These are phyloP conservation scores for Alces alces DNA, from an alignment of 2,113 vertebrate species.

Conservation along the genomic window DNA sequence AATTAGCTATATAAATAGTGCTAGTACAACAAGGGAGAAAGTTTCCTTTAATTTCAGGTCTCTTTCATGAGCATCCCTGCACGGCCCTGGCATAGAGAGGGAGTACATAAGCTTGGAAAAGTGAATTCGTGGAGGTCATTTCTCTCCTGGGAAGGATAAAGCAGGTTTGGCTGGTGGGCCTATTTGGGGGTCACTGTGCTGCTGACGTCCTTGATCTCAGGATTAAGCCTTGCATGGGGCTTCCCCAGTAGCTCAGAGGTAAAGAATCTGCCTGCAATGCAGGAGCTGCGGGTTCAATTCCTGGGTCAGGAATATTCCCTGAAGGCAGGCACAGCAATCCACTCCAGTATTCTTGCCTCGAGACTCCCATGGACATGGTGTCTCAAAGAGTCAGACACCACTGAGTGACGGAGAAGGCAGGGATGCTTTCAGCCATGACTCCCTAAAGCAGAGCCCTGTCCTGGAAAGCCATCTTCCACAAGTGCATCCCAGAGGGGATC, in stretches of 20 bases:
- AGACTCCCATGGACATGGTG: not conserved
- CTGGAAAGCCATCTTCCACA: not conserved
- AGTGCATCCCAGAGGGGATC: not conserved
- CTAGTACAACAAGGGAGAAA: not conserved
- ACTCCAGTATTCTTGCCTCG: not conserved
- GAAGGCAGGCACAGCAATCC: not conserved
- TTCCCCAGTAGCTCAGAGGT: not conserved
- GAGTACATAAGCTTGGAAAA: not conserved
- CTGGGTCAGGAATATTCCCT: not conserved
- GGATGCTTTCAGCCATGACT: not conserved
- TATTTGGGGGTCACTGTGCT: not conserved
- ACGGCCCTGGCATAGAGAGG: fast-evolving
- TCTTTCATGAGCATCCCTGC: not conserved
- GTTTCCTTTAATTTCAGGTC: not conserved
- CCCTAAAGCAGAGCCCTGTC: not conserved
- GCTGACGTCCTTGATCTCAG: not conserved
- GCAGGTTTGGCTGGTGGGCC: not conserved
- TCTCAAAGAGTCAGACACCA: not conserved
- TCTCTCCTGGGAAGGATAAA: not conserved
- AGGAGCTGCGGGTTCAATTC: not conserved
- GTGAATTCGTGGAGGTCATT: not conserved
- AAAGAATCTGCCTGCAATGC: not conserved
- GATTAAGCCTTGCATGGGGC: not conserved
- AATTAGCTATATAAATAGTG: not conserved
- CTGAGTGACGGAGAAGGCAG: not conserved